A percentile compares a stretch with the other conserved stretches of the same genome.
phyloP scores from a whole-genome alignment of 2,888 invertebrate species.

The Tridacna crocea region DNA sequence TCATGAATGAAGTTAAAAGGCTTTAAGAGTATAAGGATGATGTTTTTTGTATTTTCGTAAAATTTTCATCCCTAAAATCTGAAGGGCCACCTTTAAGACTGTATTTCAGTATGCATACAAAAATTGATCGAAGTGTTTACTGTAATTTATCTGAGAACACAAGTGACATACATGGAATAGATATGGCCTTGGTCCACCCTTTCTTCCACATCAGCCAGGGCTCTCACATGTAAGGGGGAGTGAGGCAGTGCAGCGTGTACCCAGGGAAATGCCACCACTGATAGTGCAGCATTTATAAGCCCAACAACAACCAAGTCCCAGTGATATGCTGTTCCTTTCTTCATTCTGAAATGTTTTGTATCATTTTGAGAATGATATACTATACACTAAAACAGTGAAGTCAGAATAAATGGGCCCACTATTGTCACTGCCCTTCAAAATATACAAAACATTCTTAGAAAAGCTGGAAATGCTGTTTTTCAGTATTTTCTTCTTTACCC shows the following conservation, averaged over 20 bases:
- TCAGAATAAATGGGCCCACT: no score
- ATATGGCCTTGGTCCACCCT: constrained; percentile 87
- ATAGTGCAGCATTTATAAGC: constrained; percentile 86
- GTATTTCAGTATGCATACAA: no score
- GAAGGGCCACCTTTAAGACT: no score
- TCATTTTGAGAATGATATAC: not conserved
- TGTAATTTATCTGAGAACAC: no score
- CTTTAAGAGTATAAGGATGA: no score
- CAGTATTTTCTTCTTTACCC: not conserved
- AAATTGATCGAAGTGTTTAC: no score
- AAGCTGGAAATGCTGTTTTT: not conserved
- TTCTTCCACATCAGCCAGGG: constrained; percentile 87
- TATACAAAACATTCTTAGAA: not conserved
- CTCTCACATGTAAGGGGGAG: constrained; percentile 87
- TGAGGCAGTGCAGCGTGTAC: constrained; percentile 88
- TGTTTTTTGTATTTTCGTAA: no score
- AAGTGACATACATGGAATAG: constrained; percentile 86
- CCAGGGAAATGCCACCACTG: constrained; percentile 86
- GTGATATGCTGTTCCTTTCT: constrained; percentile 87
- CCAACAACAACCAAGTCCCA: constrained; percentile 87
- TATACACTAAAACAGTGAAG: no score
- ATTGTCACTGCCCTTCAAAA: no score
- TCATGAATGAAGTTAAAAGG: no score
- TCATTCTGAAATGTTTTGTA: constrained; percentile 84
- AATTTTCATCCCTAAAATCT: no score